Evolutionary conservation across 2,888 invertebrate species (phyloP).

Genomic region (Elegia similella): DNA sequence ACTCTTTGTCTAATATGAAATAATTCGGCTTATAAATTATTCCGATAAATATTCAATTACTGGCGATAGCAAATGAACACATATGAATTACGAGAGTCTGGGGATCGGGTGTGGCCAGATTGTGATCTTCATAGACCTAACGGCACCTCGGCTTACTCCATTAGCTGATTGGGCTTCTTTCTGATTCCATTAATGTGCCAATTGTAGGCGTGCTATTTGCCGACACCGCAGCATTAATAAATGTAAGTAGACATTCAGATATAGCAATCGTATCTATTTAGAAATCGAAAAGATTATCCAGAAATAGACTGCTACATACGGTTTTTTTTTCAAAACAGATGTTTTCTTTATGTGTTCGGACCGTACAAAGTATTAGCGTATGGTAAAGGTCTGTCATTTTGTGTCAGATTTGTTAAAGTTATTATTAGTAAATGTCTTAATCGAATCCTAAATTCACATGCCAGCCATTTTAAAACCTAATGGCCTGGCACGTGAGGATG

Average conservation of each 20-base stretch:
- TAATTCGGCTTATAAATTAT: background rate
- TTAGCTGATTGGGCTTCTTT: conserved; percentile 64
- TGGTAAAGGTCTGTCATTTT: too few species aligned
- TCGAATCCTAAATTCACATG: too few species aligned
- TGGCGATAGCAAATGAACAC: conserved; percentile 20
- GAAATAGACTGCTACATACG: too few species aligned
- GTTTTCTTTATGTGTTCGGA: too few species aligned
- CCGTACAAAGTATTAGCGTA: too few species aligned
- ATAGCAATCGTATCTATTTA: background rate
- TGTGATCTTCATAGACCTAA: conserved; percentile 51
- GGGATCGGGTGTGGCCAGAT: conserved; percentile 40
- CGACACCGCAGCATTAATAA: background rate
- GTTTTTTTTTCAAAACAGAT: too few species aligned
- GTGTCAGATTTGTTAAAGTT: too few species aligned
- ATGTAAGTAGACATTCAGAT: background rate
- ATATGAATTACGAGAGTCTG: conserved; percentile 25
- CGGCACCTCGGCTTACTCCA: conserved; percentile 52
- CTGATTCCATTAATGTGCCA: conserved; percentile 47
- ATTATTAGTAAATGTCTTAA: too few species aligned
- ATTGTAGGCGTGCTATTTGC: conserved; percentile 28
- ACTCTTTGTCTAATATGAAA: too few species aligned
- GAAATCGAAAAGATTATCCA: too few species aligned
- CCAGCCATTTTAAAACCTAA: too few species aligned
- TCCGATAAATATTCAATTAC: conserved; percentile 16
- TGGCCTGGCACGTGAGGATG: too few species aligned